Conservation (phyloP, 2,888 invertebrate species). For the Synergus itoensis region DNA sequence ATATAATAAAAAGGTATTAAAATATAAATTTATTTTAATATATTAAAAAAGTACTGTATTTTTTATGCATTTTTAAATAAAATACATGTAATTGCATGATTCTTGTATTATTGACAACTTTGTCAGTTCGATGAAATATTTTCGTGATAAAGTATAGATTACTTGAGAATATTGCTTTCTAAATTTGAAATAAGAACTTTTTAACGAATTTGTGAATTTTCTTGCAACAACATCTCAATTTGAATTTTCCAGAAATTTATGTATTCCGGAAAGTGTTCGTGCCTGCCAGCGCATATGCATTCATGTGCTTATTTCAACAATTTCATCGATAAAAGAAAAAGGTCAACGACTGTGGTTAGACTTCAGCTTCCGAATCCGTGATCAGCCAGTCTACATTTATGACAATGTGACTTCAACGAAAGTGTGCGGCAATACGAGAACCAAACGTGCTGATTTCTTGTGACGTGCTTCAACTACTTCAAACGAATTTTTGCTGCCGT, state of each 20-base stretch:
- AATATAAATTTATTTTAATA: too few species aligned
- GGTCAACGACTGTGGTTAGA: slow-evolving; percentile 27
- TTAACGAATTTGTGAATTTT: background rate
- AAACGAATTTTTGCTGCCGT: slow-evolving; percentile 10
- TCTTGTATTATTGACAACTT: too few species aligned
- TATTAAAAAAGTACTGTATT: too few species aligned
- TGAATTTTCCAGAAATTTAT: slow-evolving; percentile 29
- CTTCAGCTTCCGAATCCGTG: slow-evolving; percentile 22
- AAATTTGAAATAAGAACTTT: background rate
- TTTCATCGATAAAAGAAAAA: slow-evolving; percentile 26
- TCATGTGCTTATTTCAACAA: slow-evolving; percentile 14
- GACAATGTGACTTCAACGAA: background rate
- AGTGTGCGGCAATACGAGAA: background rate
- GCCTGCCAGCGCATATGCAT: slow-evolving; percentile 2
- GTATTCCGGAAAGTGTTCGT: slow-evolving; percentile 13
- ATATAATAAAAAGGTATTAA: too few species aligned
- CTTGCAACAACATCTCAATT: background rate
- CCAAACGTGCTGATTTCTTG: slow-evolving; percentile 33
- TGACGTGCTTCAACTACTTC: slow-evolving; percentile 19
- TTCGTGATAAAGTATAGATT: too few species aligned
- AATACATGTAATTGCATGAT: too few species aligned
- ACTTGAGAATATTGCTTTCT: background rate
- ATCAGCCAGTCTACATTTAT: slow-evolving; percentile 4
- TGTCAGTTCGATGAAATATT: too few species aligned
- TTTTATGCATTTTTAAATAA: too few species aligned